Conservation (phyloP, 2,888 invertebrate species). For the Proisotoma minuta region DNA sequence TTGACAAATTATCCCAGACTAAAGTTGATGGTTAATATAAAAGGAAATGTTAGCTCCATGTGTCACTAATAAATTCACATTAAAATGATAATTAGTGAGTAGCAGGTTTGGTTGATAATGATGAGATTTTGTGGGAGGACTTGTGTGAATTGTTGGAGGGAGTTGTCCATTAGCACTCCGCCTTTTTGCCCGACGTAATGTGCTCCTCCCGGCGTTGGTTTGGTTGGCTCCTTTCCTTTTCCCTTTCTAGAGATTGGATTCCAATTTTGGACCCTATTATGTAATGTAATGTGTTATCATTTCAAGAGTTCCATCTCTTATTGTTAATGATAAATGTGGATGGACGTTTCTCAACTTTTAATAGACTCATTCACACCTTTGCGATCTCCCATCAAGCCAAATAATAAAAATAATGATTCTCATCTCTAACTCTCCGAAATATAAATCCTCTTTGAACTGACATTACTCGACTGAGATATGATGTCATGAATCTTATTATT, state of each 20-base stretch:
- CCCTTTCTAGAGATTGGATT: background rate
- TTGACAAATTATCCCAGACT: background rate
- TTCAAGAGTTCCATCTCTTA: too few relatives aligned
- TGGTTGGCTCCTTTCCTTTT: constrained; percentile 1
- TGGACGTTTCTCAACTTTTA: constrained; percentile 33
- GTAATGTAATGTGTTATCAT: too few relatives aligned
- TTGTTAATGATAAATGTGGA: too few relatives aligned
- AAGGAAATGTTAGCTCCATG: too few relatives aligned
- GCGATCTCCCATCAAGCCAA: constrained; percentile 27
- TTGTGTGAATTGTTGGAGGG: constrained; percentile 36
- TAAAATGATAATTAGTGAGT: background rate
- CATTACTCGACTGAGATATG: background rate
- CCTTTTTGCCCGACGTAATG: constrained; percentile 24
- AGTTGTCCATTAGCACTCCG: constrained; percentile 37
- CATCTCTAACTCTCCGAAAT: too few relatives aligned
- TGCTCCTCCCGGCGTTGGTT: constrained; percentile 10
- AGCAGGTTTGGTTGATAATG: too few relatives aligned
- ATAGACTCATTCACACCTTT: constrained; percentile 47
- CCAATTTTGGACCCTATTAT: background rate
- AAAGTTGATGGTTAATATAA: background rate
- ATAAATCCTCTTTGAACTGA: too few relatives aligned
- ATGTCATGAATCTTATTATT: background rate
- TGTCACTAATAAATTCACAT: too few relatives aligned
- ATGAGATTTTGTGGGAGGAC: constrained; percentile 20
- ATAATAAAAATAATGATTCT: constrained; percentile 23